phyloP scores from a whole-genome alignment of 2,888 invertebrate genomes.

The Mamestra brassicae region DNA sequence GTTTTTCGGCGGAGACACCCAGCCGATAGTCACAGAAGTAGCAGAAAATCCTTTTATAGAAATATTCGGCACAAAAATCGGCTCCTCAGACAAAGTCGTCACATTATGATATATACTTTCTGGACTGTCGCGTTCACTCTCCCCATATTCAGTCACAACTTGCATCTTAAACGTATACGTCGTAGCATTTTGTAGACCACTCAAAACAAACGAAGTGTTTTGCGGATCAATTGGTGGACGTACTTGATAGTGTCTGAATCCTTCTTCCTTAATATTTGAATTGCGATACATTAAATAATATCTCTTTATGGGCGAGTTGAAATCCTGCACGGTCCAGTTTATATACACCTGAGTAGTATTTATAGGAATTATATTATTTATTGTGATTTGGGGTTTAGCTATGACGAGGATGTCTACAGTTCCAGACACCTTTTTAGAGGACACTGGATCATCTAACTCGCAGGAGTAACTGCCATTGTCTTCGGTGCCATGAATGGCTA shows the following conservation, averaged over 20 bases:
- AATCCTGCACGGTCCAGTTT: conserved; percentile 95
- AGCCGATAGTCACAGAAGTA: conserved; percentile 95
- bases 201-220: conserved; percentile 93
- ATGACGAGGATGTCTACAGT: conserved; percentile 91
- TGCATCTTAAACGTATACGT: conserved; percentile 93
- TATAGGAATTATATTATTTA: conserved; percentile 94
- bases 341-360: conserved; percentile 94
- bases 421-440: conserved; percentile 83
- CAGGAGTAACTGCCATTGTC: conserved; percentile 92
- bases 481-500: conserved; percentile 88
- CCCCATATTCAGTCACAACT: conserved; percentile 93
- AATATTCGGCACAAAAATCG: conserved; percentile 94
- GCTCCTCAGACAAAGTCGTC: conserved; percentile 93
- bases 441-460: conserved; percentile 76
- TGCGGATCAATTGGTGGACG: conserved; percentile 90
- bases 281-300: conserved; percentile 90
- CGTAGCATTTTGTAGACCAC: conserved; percentile 92
- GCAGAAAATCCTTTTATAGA: conserved; percentile 93
- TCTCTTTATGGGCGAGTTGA: conserved; percentile 92
- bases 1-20: conserved; percentile 93
- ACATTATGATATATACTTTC: conserved; percentile 68
- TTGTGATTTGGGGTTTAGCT: conserved; percentile 93
- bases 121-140: conserved; percentile 29
- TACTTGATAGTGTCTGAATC: conserved; percentile 22
- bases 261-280: neutral